These are phyloP conservation scores for Hystrix brachyura DNA, from an alignment of 2,113 vertebrate species.

Conservation along the genomic window DNA sequence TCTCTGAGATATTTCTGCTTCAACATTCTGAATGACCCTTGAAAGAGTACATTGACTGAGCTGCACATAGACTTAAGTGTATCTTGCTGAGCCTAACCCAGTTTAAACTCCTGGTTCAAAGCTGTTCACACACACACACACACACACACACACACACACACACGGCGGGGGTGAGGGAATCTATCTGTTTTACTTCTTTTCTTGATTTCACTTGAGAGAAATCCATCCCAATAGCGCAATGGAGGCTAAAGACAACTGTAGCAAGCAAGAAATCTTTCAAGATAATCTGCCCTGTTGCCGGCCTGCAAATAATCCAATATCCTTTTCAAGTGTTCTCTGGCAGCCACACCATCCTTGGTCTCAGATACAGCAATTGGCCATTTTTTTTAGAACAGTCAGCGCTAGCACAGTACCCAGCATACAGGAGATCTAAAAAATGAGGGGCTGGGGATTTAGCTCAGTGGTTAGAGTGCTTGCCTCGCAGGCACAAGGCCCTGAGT, in stretches of 20 bases:
- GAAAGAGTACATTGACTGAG: not conserved
- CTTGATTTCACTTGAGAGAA: slow-evolving; percentile 15
- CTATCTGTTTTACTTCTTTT: not conserved
- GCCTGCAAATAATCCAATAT: not conserved
- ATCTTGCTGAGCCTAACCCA: not conserved
- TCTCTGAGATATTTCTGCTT: not conserved
- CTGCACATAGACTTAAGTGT: not conserved
- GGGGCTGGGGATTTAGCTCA: not conserved
- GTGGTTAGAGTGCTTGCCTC: no score
- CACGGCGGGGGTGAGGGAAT: not conserved
- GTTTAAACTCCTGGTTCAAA: not conserved
- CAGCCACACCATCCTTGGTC: not conserved
- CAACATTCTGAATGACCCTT: not conserved
- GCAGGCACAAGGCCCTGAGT: no score
- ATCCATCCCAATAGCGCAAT: not conserved
- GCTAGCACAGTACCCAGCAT: not conserved
- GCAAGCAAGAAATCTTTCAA: not conserved
- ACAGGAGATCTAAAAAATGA: not conserved
- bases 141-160: no score
- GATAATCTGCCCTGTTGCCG: not conserved
- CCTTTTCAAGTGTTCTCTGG: not conserved
- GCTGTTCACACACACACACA: fast-evolving
- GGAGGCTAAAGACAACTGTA: not conserved
- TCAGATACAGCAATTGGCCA: not conserved
- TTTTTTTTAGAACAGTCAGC: not conserved